Percentiles rank a stretch among this genome's conserved stretches.
phyloP scores from a whole-genome alignment of 2,888 invertebrate genomes.

The Ophion slaviceki region DNA sequence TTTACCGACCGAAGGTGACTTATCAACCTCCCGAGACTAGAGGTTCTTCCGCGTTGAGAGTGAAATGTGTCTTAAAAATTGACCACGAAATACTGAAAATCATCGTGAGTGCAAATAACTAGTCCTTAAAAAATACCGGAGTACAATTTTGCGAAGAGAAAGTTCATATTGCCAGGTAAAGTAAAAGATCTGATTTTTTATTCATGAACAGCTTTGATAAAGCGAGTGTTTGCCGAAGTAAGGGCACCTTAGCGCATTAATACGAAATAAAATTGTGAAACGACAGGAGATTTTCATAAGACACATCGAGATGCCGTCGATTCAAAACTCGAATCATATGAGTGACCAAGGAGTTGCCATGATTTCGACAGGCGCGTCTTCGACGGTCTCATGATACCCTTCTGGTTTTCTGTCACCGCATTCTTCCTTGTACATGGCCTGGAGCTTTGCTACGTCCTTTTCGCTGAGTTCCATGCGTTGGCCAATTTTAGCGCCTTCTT shows the following conservation, averaged over 20 bases:
- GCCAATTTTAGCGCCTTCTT: slow-evolving; percentile 85
- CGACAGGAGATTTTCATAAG: too few species aligned
- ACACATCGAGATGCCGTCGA: not conserved
- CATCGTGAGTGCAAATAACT: too few species aligned
- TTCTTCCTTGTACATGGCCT: slow-evolving; percentile 85
- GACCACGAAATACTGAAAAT: not conserved
- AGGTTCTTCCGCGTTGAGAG: too few species aligned
- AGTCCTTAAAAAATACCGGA: too few species aligned
- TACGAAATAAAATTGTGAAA: too few species aligned
- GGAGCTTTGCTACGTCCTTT: slow-evolving; percentile 86
- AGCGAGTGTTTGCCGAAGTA: not conserved
- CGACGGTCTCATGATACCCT: slow-evolving; percentile 3
- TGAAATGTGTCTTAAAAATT: not conserved
- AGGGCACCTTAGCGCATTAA: too few species aligned
- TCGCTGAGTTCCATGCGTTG: slow-evolving; percentile 86
- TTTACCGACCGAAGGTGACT: too few species aligned
- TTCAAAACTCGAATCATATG: not conserved
- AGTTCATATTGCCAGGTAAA: not conserved
- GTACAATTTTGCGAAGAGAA: too few species aligned
- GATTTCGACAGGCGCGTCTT: slow-evolving; percentile 22
- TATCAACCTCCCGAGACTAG: too few species aligned
- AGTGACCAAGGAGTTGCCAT: not conserved
- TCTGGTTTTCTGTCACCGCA: slow-evolving; percentile 71
- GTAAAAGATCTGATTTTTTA: not conserved
- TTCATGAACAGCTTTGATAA: not conserved